Evolutionary conservation across 1,140 invertebrate species (phyloP).

Genomic region (Nylanderia fulva): DNA sequence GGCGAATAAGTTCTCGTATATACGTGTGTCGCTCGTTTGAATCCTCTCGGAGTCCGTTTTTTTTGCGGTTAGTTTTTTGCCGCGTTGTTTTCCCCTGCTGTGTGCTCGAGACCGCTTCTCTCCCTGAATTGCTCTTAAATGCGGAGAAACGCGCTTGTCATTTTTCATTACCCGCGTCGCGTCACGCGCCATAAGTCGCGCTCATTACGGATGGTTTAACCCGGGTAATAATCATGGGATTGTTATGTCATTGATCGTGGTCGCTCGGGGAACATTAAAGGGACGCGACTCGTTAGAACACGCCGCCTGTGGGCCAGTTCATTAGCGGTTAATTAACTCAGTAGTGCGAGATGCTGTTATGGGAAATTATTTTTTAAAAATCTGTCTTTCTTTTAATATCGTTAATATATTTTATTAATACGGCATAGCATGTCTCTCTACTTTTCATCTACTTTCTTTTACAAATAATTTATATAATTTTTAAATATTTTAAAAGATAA

Average conservation of each 20-base stretch:
- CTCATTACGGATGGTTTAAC: conserved; percentile 24
- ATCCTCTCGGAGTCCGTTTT: background rate
- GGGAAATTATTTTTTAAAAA: background rate
- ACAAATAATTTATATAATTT: background rate
- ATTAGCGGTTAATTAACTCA: conserved; percentile 43
- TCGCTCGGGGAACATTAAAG: conserved; percentile 51
- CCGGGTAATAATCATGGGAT: conserved; percentile 29
- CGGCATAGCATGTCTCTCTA: background rate
- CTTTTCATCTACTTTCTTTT: background rate
- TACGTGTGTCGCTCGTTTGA: background rate
- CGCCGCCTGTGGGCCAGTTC: conserved; percentile 13
- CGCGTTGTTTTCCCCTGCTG: background rate
- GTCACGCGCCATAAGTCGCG: conserved; percentile 41
- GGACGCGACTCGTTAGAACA: conserved; percentile 38
- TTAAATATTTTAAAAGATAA: background rate
- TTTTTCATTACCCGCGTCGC: conserved; percentile 46
- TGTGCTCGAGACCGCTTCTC: conserved; percentile 19
- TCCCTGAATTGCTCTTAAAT: conserved; percentile 25
- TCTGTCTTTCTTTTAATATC: background rate
- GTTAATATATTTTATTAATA: background rate
- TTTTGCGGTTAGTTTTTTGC: background rate
- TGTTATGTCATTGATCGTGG: conserved; percentile 51
- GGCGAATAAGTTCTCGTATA: background rate
- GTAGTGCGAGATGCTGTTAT: background rate
- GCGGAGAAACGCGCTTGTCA: conserved; percentile 32